Base-by-base conservation (phyloP, 2,113 vertebrate species). In the Phyllostomus discolor region DNA sequence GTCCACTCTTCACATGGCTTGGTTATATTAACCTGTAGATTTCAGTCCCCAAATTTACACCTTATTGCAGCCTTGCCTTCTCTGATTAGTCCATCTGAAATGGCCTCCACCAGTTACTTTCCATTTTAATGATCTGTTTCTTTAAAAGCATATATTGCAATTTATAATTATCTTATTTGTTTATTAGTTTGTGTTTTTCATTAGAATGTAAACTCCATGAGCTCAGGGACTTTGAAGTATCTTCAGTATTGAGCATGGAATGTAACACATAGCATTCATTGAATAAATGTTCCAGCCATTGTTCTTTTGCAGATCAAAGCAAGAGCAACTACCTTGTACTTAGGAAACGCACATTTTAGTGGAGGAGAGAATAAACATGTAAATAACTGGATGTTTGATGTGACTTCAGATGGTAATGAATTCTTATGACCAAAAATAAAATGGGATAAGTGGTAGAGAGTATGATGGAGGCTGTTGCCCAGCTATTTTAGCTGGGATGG, bases 321-420 rank as follows among this genome's bases (percentile, higher is more conserved):
- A 69, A 92, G 31, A 79, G 57, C 31, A 89, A 17, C 35, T 73
- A 26, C 48, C n/a, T 17, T 62, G 19, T 83, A 48, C 17, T 95
- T 46, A 78, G 59, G 31, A 96, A 95, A 31, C 17, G 7, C 41
- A 46, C 8, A 50, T 73, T 94, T 96, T 95, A 87, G 69, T 92
- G 67, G 62, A 88, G 19, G 64, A 88, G 28, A 92, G 26, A 33
- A 17, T 48, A 80, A 59, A 66, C 69, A 80, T 81, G 16, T 59
- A 83, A 73, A 41, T 24, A 87, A 67, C 10, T 90, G 33, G 15
- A 35, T 89, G 64, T 95, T 97, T 88, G 97, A 2, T 88, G 14
- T 85, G 50, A 57, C 82, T 85, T 76, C 41, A 88, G 38, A 20
- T 69, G 35, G 38, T 67, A 78, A 70, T 64, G 31, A 86, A 82